Evolutionary conservation across 2,113 vertebrate genomes (phyloP).

Genomic region (Azemiops feae): DNA sequence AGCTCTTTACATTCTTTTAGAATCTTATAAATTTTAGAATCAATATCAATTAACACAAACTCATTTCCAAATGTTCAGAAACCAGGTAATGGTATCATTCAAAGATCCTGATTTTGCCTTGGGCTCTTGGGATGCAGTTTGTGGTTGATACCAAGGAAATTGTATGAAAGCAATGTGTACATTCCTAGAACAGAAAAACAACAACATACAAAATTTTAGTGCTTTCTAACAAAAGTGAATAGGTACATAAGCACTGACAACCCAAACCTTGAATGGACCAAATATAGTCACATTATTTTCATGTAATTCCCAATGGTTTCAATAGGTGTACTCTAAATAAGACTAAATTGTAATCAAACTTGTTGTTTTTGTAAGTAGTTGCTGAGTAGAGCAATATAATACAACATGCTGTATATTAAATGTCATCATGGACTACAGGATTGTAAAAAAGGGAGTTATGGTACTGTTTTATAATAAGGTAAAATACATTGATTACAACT

Average conservation of each 20-base stretch:
- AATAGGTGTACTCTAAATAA: background rate
- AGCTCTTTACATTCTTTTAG: background rate
- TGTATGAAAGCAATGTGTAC: background rate
- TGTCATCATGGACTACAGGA: too few relatives aligned
- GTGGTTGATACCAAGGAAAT: background rate
- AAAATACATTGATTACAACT: background rate
- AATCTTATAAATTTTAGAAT: background rate
- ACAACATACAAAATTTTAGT: background rate
- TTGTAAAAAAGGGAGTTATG: too few relatives aligned
- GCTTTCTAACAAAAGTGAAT: background rate
- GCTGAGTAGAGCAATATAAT: background rate
- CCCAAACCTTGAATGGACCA: background rate
- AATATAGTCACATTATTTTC: background rate
- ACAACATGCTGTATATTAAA: background rate
- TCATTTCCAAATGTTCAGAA: background rate
- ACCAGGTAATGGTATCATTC: background rate
- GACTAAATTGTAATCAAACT: background rate
- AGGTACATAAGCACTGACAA: background rate
- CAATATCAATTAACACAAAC: background rate
- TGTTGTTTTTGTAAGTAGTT: background rate
- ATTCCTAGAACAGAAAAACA: background rate
- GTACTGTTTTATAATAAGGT: background rate
- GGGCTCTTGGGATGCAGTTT: background rate
- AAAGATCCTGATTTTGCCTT: background rate
- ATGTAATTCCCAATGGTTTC: background rate